Percentiles rank a stretch among this genome's conserved stretches.
These are phyloP conservation scores for Oryctolagus cuniculus DNA, from an alignment of 2,113 vertebrate species.

Conservation along the genomic window DNA sequence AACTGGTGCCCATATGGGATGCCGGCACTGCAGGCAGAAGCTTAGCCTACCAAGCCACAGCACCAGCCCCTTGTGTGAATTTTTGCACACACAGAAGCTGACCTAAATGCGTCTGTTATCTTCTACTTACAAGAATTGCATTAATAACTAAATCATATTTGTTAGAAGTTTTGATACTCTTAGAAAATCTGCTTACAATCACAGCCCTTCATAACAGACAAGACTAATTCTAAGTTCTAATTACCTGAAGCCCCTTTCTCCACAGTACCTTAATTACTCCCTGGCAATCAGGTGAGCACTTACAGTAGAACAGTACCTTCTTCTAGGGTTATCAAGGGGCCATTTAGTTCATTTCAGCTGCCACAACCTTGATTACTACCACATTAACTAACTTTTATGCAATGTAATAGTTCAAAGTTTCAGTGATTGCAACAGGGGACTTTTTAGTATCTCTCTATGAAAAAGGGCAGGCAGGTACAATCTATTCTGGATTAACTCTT, in stretches of 20 bases:
- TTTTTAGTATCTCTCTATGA: constrained; percentile 46
- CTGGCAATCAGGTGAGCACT: constrained; percentile 64
- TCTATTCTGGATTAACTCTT: constrained; percentile 44
- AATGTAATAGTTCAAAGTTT: not conserved
- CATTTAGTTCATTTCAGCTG: constrained; percentile 56
- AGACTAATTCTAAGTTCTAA: constrained; percentile 69
- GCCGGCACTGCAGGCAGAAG: too few species aligned
- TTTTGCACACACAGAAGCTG: constrained; percentile 21
- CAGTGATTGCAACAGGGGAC: not conserved
- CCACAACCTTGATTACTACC: constrained; percentile 60
- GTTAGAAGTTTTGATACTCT: constrained; percentile 40
- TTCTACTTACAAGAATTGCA: constrained; percentile 24
- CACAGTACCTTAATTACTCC: constrained; percentile 64
- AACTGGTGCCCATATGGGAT: too few species aligned
- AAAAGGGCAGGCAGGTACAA: constrained; percentile 26
- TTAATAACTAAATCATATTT: constrained; percentile 23
- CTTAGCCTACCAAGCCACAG: too few species aligned
- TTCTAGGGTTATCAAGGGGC: constrained; percentile 61
- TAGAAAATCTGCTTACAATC: constrained; percentile 61
- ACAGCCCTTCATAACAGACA: constrained; percentile 46
- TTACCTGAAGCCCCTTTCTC: constrained; percentile 48
- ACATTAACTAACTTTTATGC: constrained; percentile 57
- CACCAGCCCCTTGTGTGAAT: too few species aligned
- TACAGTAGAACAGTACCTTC: constrained; percentile 41
- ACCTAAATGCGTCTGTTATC: constrained; percentile 38